These are phyloP conservation scores for Agrotis clavis DNA, from an alignment of 2,888 invertebrate genomes.

Conservation along the genomic window DNA sequence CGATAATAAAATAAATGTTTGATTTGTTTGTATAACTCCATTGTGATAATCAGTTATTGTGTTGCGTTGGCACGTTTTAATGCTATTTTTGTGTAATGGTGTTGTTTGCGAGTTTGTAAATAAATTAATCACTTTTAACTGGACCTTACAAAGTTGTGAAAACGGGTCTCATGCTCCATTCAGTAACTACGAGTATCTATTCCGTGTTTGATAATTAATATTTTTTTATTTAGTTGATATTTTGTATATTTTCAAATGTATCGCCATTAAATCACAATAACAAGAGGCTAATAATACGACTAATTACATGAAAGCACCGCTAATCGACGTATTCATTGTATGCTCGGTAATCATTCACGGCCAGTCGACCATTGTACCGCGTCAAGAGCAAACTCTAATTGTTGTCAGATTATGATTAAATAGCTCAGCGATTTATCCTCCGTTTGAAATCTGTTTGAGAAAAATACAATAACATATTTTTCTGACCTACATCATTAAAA, in stretches of 20 bases:
- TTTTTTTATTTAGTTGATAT: neutral
- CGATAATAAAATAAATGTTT: slow-evolving; percentile 7
- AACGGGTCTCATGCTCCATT: neutral
- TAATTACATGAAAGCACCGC: slow-evolving; percentile 25
- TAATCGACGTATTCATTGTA: slow-evolving; percentile 35
- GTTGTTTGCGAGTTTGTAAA: slow-evolving; percentile 11
- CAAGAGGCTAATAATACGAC: slow-evolving; percentile 6
- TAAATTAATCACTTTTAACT: slow-evolving; percentile 13
- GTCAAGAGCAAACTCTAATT: slow-evolving; percentile 26
- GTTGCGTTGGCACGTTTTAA: slow-evolving; percentile 13
- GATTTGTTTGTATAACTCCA: slow-evolving; percentile 8
- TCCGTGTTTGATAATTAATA: neutral
- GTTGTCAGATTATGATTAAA: slow-evolving; percentile 47
- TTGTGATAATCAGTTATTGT: slow-evolving; percentile 2
- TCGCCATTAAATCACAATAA: slow-evolving; percentile 5
- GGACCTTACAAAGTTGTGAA: neutral
- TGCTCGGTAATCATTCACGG: slow-evolving; percentile 25
- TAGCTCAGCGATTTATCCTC: slow-evolving; percentile 19
- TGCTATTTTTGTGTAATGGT: neutral
- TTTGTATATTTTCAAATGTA: neutral
- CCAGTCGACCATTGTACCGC: neutral
- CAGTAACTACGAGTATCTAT: neutral
- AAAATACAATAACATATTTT: slow-evolving; percentile 3
- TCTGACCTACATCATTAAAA: slow-evolving; percentile 29
- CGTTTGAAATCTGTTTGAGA: neutral